Percentiles rank a stretch among this genome's conserved stretches.
Conservation (phyloP, 2,888 invertebrate species). For the Rhyacophila evoluta region DNA sequence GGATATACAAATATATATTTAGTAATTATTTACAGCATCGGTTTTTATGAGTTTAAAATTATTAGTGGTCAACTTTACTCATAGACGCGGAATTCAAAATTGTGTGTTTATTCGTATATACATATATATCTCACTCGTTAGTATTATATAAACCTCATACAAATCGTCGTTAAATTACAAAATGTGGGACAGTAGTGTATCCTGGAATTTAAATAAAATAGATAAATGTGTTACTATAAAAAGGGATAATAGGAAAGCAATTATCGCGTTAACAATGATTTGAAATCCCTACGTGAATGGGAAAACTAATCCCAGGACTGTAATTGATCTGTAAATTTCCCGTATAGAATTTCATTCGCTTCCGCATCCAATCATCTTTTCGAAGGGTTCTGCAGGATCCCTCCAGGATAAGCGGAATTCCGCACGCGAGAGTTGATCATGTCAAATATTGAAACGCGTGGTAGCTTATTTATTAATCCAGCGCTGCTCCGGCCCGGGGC, state of each 20-base stretch:
- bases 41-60: too few species aligned
- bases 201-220: too few species aligned
- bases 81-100: too few species aligned
- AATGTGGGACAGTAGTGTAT: too few species aligned
- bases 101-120: too few species aligned
- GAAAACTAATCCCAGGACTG: neutral
- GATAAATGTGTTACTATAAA: neutral
- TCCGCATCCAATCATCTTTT: slow-evolving; percentile 26
- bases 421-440: slow-evolving; percentile 46
- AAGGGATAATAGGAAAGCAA: neutral
- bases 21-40: too few species aligned
- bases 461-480: slow-evolving; percentile 52
- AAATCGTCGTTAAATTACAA: too few species aligned
- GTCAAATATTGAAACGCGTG: slow-evolving; percentile 48
- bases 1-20: too few species aligned
- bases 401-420: slow-evolving; percentile 30
- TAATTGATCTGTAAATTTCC: slow-evolving; percentile 10
- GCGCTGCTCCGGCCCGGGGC: slow-evolving; percentile 12
- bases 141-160: too few species aligned
- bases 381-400: slow-evolving; percentile 4
- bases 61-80: too few species aligned
- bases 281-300: neutral
- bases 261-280: slow-evolving; percentile 12
- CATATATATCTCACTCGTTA: too few species aligned
- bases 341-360: neutral